Base-by-base conservation (phyloP, 2,888 invertebrate genomes). In the Rotaria sp. region DNA sequence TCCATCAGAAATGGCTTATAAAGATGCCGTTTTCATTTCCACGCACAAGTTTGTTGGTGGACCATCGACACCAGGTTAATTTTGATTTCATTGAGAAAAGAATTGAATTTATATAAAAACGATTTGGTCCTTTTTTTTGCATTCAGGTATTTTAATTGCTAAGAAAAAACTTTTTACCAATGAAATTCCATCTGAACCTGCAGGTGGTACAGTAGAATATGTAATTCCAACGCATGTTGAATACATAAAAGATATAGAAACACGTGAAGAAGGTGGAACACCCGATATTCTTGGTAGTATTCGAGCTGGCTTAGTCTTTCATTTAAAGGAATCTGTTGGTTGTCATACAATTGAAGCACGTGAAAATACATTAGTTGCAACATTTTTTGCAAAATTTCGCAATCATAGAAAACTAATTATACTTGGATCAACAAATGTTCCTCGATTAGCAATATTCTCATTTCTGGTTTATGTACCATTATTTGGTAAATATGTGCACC, bases 1-100 rank as follows among this genome's bases (percentile, higher is more conserved):
- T 84, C 84, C 87, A 59, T 86, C 74, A 8, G 52, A 45, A 18
- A 57, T 41, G 8, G 89, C 89, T n/a, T 84, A 94, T 91, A 96
- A 96, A 90, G 96, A 96, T 91, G 96, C 95, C 0, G 92, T 96
- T 86, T 95, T 95, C 91, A 94, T 96, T 90, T 95, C 95, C 85
- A 94, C 95, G 85, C 96, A 96, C 92, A 96, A 96, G 91, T 96
- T 96, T 90, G 93, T 95, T 57, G 96, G 96, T 1, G 96, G 96
- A 1, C 94, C 95, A 0, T 95, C 95, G 89, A 95, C 96, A 0
- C 95, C 96, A 24, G 94, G 93, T 90, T 87, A 87, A 88, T 41
- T 41, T 84, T 59, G 11, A 30, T 13, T 24, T 50, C 50, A n/a
- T 26, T 13, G 30, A 21, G 5, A 26, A 57, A 67, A 48, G 18